Evolutionary conservation across 2,888 invertebrate species (phyloP).

Genomic region (Hirtodrosophila histrioides): DNA sequence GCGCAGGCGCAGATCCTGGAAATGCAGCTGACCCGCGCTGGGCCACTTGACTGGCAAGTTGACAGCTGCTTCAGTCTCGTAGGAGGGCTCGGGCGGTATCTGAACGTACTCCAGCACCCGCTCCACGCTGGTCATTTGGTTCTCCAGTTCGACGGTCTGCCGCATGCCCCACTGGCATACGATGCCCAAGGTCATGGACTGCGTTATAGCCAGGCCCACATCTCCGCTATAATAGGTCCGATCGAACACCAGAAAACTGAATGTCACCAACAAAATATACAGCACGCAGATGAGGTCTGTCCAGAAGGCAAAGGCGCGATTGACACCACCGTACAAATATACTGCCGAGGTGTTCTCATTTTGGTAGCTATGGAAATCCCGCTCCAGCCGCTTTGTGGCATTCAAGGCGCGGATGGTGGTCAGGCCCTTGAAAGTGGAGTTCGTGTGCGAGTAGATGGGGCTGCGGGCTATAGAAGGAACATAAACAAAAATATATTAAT

Average conservation of each 20-base stretch:
- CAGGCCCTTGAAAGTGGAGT: constrained; percentile 90
- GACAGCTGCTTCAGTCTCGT: constrained; percentile 84
- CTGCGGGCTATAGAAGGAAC: constrained; percentile 87
- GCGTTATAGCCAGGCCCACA: constrained; percentile 90
- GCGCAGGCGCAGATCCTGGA: constrained; percentile 88
- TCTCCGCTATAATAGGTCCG: constrained; percentile 85
- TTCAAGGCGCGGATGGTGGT: constrained; percentile 90
- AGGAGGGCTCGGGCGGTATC: constrained; percentile 87
- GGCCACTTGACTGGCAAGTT: constrained; percentile 88
- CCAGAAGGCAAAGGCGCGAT: constrained; percentile 96
- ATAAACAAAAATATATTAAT: neutral
- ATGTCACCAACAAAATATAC: constrained; percentile 93
- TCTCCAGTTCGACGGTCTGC: constrained; percentile 93
- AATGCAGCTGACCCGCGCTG: constrained; percentile 87
- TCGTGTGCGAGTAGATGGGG: constrained; percentile 91
- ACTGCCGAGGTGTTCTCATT: constrained; percentile 90
- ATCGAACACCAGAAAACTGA: constrained; percentile 91
- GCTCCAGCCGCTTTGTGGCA: constrained; percentile 87
- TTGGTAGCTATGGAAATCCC: constrained; percentile 87
- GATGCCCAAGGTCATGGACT: constrained; percentile 88
- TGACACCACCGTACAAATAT: constrained; percentile 92
- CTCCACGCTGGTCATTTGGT: constrained; percentile 93
- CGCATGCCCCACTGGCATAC: constrained; percentile 93
- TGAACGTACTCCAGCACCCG: constrained; percentile 92
- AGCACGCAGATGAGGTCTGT: constrained; percentile 94